Evolutionary conservation across 2,113 vertebrate genomes (phyloP), one percentile per base, ranked within the genome.

Genomic region (Ascaphus truei): DNA sequence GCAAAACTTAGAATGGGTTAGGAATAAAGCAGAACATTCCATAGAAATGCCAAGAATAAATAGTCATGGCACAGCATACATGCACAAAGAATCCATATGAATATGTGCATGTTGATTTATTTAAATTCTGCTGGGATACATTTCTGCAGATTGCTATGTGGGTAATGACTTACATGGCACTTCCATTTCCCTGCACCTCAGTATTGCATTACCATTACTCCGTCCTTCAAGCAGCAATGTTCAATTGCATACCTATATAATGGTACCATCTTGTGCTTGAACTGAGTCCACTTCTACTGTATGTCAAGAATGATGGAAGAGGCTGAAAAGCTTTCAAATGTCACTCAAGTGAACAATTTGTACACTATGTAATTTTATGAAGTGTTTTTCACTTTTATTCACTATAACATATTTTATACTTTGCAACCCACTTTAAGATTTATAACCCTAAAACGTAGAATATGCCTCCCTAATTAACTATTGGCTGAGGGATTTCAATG

Each of bases 301-400:
- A 29, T 23, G 39, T 51, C 61, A 45, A 31, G 53, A 68, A 68
- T 57, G 30, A 47, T 27, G 20, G 26, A 58, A 47, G 29, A 43
- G 5, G 26, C 22, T 47, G 23, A 30, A 67, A 67, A 34, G 51
- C 37, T 29, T 66, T 66, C 18, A 66, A 39, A 52, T 29, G 20
- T 66, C 51, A 26, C 37, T 58, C 52, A 68, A 58, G 64, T 33
- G 64, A 47, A 47, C 51, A 68, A 34, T 68, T 56, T 45, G 51
- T 27, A 31, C 37, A 41, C 16, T 13, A 18, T 33, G 51, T 33
- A 47, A 58, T 66, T 68, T 56, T 25, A 57, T 68, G 37, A 68
- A 68, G 64, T 30, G 23, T 37, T 67, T 39, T 55, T 53, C 29
- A 52, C 36, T 22, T 33, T 33, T 30, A 57, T 43, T 43, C 30